Base-by-base conservation (phyloP, 2,888 invertebrate species). In the Cosmopolites sordidus region DNA sequence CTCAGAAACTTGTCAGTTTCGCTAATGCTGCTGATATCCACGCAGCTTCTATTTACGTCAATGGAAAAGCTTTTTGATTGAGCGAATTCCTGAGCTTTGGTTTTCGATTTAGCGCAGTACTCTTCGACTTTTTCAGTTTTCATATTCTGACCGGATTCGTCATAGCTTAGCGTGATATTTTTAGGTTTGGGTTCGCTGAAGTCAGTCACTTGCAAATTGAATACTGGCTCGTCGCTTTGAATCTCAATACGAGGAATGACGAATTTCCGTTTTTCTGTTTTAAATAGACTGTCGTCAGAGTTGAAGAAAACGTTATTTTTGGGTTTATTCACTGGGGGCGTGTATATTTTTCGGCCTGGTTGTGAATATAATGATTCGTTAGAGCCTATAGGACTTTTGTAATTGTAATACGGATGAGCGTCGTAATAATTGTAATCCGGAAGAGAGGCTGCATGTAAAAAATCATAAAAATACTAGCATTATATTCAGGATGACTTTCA, bases 151-250 rank as follows among this genome's bases (percentile, higher is more conserved):
- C 68, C 69, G 0, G 65, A 60, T 58, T 70, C 69, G 30, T 68
- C 69, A 49, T 70, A 69, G 40, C 74, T 75, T 42, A 79, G 73
- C 33, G 77, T 77, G 16, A 79, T 65, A 53, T 73, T 72, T 63
- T 68, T 73, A 8, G 73, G 73, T 38, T 61, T 61, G 3, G 71
- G 71, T 52, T 74, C 74, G 5, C 73, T 73, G 60, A 73, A 75
- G 64, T 75, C 73, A 2, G 73, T 73, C 6, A 74, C 70, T 66
- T 73, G 71, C 38, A 74, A 60, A 54, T 66, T 73, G 56, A 74
- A 73, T 51, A 68, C 65, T 2, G 73, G 73, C 44, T 70, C 71
- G 54, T 66, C 65, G 18, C 60, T 64, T 54, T 71, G 69, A 27
- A 74, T 70, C 60, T 73, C 70, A 22, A 74, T 73, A 38, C 72